Evolutionary conservation across 2,888 invertebrate genomes (phyloP).

Genomic region (Anthrax anthrax): DNA sequence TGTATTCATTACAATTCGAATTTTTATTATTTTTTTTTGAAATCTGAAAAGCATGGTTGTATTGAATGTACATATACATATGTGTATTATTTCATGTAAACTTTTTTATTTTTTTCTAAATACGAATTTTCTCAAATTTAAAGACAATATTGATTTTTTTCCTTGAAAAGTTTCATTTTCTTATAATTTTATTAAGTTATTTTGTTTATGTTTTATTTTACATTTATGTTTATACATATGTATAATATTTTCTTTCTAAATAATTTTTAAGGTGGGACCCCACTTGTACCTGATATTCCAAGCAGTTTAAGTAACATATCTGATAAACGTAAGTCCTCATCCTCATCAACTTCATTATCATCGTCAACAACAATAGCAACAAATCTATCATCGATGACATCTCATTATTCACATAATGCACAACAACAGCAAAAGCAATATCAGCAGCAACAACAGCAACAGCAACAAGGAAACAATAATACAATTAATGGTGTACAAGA

Average conservation of each 20-base stretch:
- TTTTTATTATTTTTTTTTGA: no score
- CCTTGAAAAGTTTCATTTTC: no score
- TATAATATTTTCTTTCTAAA: neutral
- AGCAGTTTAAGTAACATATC: slow-evolving; percentile 9
- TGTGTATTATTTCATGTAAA: no score
- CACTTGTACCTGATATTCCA: slow-evolving; percentile 31
- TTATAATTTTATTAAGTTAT: no score
- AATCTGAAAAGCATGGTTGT: no score
- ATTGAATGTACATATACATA: no score
- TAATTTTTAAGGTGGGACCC: slow-evolving; percentile 38
- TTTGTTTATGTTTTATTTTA: no score
- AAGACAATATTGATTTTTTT: no score
- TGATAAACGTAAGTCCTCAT: slow-evolving; percentile 7
- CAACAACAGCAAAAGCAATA: neutral
- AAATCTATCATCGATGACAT: slow-evolving; percentile 12
- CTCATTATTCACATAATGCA: slow-evolving; percentile 5
- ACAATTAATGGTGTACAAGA: slow-evolving; percentile 37
- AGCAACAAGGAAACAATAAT: slow-evolving; percentile 10
- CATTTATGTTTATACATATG: no score
- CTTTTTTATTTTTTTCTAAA: no score
- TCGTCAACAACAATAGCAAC: slow-evolving; percentile 12
- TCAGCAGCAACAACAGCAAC: slow-evolving; percentile 14
- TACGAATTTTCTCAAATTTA: no score
- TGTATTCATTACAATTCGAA: no score
- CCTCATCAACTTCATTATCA: slow-evolving; percentile 3